Percentiles rank a stretch among this genome's conserved stretches.
Evolutionary conservation across 2,113 vertebrate genomes (phyloP).

Genomic region (Brachyistius frenatus): DNA sequence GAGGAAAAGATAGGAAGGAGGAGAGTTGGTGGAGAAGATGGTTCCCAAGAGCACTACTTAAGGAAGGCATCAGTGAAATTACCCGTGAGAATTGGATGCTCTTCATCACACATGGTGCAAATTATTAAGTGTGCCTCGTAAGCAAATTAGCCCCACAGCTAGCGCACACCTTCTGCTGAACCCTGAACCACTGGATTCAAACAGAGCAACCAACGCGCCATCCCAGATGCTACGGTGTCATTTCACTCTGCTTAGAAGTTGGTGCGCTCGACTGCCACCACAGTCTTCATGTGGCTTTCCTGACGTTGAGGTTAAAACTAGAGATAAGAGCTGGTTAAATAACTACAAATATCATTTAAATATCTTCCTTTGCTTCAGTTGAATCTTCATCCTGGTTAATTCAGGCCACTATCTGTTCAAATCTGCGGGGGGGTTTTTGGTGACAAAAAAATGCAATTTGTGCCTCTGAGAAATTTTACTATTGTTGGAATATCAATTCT

Average conservation of each 20-base stretch:
- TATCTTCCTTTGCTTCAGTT: not conserved
- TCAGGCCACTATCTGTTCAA: not conserved
- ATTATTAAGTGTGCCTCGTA: constrained; percentile 56
- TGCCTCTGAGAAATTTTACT: too few species aligned
- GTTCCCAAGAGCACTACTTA: constrained; percentile 66
- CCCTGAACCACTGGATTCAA: constrained; percentile 36
- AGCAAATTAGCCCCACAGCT: constrained; percentile 63
- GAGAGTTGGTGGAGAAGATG: constrained; percentile 28
- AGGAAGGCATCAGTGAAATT: constrained; percentile 59
- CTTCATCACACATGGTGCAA: constrained; percentile 59
- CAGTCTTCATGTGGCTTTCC: constrained; percentile 23
- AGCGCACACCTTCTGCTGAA: constrained; percentile 52
- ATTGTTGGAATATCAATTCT: too few species aligned
- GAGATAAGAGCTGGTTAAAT: not conserved
- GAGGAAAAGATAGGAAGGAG: constrained; percentile 18
- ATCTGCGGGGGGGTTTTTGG: too few species aligned
- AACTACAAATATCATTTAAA: not conserved
- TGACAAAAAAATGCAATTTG: too few species aligned
- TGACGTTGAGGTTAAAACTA: constrained; percentile 3
- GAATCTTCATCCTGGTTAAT: not conserved
- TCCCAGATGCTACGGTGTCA: constrained; percentile 1
- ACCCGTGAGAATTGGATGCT: constrained; percentile 55
- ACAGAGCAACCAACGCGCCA: constrained; percentile 11
- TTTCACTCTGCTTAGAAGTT: constrained; percentile 12
- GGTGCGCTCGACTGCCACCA: constrained; percentile 1